A percentile compares a stretch with the other conserved stretches of the same genome.
phyloP scores from a whole-genome alignment of 2,113 vertebrate species.

The Gavialis gangeticus region DNA sequence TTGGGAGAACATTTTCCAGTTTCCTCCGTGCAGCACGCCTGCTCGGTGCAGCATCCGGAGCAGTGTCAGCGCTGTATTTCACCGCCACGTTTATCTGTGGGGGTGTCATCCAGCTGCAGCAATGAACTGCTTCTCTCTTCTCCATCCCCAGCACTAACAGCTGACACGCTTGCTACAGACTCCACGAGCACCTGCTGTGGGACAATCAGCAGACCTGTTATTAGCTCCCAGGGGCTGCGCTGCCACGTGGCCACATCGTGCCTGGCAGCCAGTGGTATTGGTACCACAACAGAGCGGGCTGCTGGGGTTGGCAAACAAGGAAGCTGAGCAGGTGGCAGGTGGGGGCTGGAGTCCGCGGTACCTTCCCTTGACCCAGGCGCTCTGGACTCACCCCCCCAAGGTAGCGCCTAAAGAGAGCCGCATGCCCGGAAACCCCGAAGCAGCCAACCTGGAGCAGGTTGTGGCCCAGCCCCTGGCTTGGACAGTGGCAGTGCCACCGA shows the following conservation, averaged over 20 bases:
- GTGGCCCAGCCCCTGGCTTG: not conserved
- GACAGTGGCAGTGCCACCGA: not conserved
- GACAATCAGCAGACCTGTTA: fast-evolving
- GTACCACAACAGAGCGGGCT: not conserved
- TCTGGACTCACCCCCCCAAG: not conserved
- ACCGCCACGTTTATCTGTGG: conserved; percentile 60
- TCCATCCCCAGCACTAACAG: not conserved
- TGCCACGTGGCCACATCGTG: fast-evolving
- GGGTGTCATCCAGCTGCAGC: conserved; percentile 47
- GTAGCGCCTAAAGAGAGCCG: not conserved
- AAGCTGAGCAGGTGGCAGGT: not conserved
- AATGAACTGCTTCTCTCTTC: not conserved
- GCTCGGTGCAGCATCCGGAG: conserved; percentile 63
- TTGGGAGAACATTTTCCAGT: conserved; percentile 61
- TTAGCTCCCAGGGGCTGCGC: fast-evolving
- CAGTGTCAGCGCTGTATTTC: conserved; percentile 71
- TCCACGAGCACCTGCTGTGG: not conserved
- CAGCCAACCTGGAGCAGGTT: not conserved
- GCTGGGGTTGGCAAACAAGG: not conserved
- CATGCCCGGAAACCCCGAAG: not conserved
- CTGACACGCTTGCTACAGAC: not conserved
- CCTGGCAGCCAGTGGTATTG: not conserved
- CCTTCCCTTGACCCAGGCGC: not conserved
- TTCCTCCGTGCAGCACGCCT: conserved; percentile 37
- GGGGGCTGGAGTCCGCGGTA: not conserved